Conservation (phyloP, 2,888 invertebrate genomes). For the Ommatoiulus sabulosus region DNA sequence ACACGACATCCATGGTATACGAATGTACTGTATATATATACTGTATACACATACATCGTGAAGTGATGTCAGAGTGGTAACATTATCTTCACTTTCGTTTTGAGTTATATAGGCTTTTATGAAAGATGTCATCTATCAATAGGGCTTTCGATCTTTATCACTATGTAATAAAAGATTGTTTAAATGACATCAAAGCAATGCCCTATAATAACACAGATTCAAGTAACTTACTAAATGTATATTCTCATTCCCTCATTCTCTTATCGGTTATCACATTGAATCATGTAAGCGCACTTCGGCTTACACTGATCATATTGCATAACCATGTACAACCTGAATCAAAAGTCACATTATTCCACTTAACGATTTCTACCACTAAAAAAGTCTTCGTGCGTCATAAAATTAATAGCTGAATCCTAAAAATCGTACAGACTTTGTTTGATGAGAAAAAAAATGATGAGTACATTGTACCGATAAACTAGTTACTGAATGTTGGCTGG, state of each 20-base stretch:
- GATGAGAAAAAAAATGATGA: background rate
- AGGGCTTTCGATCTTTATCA: background rate
- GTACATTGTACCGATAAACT: constrained; percentile 24
- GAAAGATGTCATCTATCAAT: background rate
- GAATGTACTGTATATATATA: background rate
- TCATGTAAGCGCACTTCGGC: background rate
- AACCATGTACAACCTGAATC: background rate
- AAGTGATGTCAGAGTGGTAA: background rate
- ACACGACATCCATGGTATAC: too few relatives aligned
- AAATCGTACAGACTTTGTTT: constrained; percentile 10
- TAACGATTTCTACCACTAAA: background rate
- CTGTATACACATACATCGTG: background rate
- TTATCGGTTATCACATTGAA: background rate
- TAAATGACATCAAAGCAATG: constrained; percentile 14
- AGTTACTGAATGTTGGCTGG: background rate
- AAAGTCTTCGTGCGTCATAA: background rate
- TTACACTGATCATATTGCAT: background rate
- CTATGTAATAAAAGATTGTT: background rate
- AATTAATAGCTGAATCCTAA: background rate
- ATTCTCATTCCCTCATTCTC: constrained; percentile 16
- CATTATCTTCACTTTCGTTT: background rate
- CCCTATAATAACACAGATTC: background rate
- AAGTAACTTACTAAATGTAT: too few relatives aligned
- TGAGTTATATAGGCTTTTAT: background rate
- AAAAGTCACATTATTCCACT: background rate